Evolutionary conservation across 2,797 vertebrate species (phyloP), one percentile per base, ranked within the genome.

Genomic region (Typhlichthys subterraneus): DNA sequence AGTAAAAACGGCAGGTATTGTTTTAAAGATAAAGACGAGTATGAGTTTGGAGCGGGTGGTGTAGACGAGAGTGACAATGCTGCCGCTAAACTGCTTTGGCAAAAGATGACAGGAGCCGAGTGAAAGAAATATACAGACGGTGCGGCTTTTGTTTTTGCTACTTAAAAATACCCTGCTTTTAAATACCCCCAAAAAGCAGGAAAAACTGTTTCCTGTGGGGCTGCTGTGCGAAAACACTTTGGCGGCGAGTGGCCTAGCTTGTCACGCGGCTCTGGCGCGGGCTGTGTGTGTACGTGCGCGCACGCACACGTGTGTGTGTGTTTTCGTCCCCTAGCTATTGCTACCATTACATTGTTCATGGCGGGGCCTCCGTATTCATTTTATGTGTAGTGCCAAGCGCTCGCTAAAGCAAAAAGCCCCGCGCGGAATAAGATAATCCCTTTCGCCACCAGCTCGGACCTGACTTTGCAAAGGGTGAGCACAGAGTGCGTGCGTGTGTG

Each of bases 51-150:
- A 85, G 84, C 87, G 72, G 69, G 68, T 85, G 82, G 82, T 80
- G 66, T 83, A 81, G 81, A 73, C 72, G 77, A 75, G 73, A 85
- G 84, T 79, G 85, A 91, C 89, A 92, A 90, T 87, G 78, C 80
- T 65, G 81, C 83, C 31, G 81, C 85, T 91, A 83, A 92, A 91
- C 84, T 84, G 88, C 87, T 90, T 91, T 93, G 89, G 90, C 90
- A 91, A 29, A 71, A 90, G 90, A 93, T 91, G 91, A 93, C 87
- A 92, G 86, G 79, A 84, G 80, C 76, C 74, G 67, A 87, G 82
- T 61, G 70, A 80, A 83, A 86, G 84, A 91, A 90, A 90, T 81
- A 89, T 89, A 92, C 89, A 91, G 80, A 85, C 84, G 86, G 82
- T 75, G 85, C 76, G 84, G 15, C 15, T 85, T 91, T 90, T 85